Conservation (phyloP, 2,888 invertebrate species). For the Caenorhabditis sinica region DNA sequence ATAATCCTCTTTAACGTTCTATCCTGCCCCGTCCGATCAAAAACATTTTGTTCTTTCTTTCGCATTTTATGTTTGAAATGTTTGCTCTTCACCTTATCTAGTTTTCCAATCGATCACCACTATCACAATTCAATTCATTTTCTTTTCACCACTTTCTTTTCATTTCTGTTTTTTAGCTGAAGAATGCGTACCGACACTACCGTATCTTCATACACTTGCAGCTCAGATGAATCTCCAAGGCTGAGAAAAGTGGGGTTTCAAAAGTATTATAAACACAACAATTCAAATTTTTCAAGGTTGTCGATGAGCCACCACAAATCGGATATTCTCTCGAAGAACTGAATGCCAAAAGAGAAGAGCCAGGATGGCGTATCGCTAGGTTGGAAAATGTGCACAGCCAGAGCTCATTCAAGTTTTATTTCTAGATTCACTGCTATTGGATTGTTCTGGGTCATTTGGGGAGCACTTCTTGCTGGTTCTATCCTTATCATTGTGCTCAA, state of each 20-base stretch:
- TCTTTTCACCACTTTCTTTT: conserved; percentile 10
- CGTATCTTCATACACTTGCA: conserved; percentile 16
- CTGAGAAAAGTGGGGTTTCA: conserved; percentile 34
- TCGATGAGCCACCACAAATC: conserved; percentile 43
- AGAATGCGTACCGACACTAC: conserved; percentile 34
- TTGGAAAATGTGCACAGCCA: neutral
- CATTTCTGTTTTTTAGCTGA: neutral
- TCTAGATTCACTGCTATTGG: conserved; percentile 55
- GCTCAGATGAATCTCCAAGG: conserved; percentile 21
- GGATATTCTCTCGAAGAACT: conserved; percentile 56
- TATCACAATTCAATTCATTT: conserved; percentile 33
- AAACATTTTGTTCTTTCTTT: conserved; percentile 18
- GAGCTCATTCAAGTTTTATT: no score
- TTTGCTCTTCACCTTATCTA: conserved; percentile 60
- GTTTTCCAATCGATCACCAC: conserved; percentile 4
- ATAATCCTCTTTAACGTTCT: conserved; percentile 43
- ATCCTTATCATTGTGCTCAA: conserved; percentile 70
- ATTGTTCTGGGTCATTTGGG: conserved; percentile 70
- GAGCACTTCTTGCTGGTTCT: conserved; percentile 68
- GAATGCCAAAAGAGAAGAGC: conserved; percentile 52
- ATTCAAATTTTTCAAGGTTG: conserved; percentile 5
- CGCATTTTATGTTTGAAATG: conserved; percentile 24
- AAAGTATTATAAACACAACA: neutral
- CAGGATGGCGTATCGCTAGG: conserved; percentile 58
- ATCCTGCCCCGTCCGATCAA: neutral